Percentiles rank a stretch among this genome's conserved stretches.
Conservation (phyloP, 2,797 vertebrate species). For the Macrochelys suwanniensis region DNA sequence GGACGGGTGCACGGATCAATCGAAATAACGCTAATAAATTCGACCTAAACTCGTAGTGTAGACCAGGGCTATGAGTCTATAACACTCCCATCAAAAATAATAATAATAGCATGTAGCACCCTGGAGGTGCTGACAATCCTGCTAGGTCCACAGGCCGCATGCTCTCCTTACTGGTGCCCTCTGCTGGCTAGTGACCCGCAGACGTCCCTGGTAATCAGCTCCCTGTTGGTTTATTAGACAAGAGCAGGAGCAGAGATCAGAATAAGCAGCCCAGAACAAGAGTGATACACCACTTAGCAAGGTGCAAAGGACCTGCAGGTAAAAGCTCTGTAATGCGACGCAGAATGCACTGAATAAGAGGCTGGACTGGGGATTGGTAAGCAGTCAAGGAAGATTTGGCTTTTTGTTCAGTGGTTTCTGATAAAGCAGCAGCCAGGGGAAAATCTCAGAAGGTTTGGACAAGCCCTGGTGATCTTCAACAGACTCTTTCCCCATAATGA, state of each 20-base stretch:
- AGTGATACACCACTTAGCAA: neutral
- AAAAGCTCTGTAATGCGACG: neutral
- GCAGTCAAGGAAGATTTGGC: neutral
- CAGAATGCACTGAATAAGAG: neutral
- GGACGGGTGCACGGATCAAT: too few species aligned
- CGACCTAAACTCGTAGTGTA: too few species aligned
- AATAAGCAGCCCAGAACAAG: neutral
- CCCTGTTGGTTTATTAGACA: accelerated
- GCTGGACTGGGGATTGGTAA: neutral
- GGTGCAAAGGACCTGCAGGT: accelerated
- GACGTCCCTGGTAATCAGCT: neutral
- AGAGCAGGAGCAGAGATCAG: neutral
- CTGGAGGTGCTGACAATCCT: accelerated
- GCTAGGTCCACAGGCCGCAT: accelerated
- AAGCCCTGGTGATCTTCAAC: neutral
- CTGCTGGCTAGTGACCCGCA: accelerated
- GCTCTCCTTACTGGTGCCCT: neutral
- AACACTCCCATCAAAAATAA: neutral
- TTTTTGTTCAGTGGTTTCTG: neutral
- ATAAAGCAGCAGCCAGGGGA: accelerated
- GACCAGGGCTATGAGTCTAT: neutral
- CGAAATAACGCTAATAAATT: too few species aligned
- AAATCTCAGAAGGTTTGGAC: neutral
- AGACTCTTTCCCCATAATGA: neutral
- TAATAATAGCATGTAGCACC: accelerated